These are phyloP conservation scores for Pangasius djambal DNA, from an alignment of 2,797 vertebrate species.

Conservation along the genomic window DNA sequence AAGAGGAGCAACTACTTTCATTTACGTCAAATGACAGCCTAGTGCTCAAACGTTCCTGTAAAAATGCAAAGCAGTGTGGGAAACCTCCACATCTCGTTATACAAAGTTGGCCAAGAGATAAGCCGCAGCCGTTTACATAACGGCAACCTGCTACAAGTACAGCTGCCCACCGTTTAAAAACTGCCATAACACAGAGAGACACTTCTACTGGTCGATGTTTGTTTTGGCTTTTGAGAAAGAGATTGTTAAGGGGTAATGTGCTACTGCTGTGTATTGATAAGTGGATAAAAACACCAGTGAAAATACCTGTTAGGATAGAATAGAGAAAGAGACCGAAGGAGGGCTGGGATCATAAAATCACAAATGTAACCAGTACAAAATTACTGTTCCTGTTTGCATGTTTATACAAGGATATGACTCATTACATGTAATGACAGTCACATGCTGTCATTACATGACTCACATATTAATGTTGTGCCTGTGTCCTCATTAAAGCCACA, in stretches of 20 bases:
- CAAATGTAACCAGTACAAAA: not conserved
- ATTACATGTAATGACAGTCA: not conserved
- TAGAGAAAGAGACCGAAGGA: not conserved
- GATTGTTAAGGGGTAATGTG: constrained; percentile 21
- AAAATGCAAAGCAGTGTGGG: constrained; percentile 69
- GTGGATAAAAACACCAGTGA: constrained; percentile 12
- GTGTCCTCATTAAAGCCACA: not conserved
- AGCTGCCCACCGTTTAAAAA: constrained; percentile 71
- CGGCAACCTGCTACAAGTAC: constrained; percentile 58
- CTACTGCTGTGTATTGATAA: constrained; percentile 19
- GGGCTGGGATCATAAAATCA: constrained; percentile 16
- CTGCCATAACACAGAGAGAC: constrained; percentile 63
- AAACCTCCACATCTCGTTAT: constrained; percentile 70
- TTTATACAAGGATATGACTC: constrained; percentile 18
- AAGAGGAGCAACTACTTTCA: constrained; percentile 36
- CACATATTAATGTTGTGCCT: not conserved
- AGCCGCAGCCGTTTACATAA: constrained; percentile 71
- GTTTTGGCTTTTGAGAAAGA: constrained; percentile 59
- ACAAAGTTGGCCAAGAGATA: constrained; percentile 74
- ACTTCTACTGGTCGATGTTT: constrained; percentile 57
- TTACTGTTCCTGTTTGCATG: constrained; percentile 1
- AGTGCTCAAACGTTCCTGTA: constrained; percentile 56
- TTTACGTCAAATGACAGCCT: constrained; percentile 41
- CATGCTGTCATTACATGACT: not conserved
- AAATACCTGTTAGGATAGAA: constrained; percentile 14